These are phyloP conservation scores for Hippocampus barbouri DNA, from an alignment of 2,113 vertebrate species.

Conservation along the genomic window DNA sequence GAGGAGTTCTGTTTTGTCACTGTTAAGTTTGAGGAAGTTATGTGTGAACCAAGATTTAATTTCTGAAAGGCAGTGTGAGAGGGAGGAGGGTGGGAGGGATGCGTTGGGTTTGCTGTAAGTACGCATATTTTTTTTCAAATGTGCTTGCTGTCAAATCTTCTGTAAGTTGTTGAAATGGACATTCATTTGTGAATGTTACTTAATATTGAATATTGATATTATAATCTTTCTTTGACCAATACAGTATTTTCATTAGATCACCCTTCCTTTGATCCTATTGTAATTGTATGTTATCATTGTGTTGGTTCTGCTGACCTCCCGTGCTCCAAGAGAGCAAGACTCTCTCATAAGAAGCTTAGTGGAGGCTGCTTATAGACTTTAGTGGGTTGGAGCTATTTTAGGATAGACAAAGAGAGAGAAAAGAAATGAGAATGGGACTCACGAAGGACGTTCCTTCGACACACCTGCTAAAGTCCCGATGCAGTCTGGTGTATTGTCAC, in stretches of 20 bases:
- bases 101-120: background rate
- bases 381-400: conserved; percentile 57
- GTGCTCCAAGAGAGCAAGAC: conserved; percentile 51
- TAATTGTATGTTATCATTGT: conserved; percentile 33
- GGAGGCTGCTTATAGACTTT: conserved; percentile 68
- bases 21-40: no score
- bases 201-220: background rate
- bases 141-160: background rate
- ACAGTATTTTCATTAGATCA: conserved; percentile 25
- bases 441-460: conserved; percentile 19
- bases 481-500: conserved; percentile 27
- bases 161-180: background rate
- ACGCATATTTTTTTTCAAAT: background rate
- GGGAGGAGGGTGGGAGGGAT: no score
- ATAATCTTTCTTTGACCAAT: background rate
- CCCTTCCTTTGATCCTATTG: conserved; percentile 11
- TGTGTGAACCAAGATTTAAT: no score
- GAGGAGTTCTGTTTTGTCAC: no score
- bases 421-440: conserved; percentile 15
- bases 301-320: conserved; percentile 30
- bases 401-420: conserved; percentile 40
- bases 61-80: no score
- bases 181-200: background rate
- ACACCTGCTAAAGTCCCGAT: conserved; percentile 29
- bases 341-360: conserved; percentile 64